A percentile compares a stretch with the other conserved stretches of the same genome.
Conservation (phyloP, 2,888 invertebrate species). For the Sinohyriopsis cumingii region DNA sequence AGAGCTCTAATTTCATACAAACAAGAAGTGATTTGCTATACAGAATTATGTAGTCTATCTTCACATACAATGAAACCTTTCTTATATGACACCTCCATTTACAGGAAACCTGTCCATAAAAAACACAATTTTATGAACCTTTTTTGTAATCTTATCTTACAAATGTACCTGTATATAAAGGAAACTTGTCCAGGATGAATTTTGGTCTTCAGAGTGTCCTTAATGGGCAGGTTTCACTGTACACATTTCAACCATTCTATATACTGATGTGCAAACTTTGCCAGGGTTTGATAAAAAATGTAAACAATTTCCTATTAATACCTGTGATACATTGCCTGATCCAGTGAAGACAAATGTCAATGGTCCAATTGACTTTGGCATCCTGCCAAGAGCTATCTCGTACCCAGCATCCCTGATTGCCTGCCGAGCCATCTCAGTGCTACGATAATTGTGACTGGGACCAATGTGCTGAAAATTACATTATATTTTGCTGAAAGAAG, state of each 20-base stretch:
- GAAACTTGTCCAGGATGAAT: too few species aligned
- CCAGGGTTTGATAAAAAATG: not conserved
- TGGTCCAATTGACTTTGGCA: conserved; percentile 98
- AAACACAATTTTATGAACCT: too few species aligned
- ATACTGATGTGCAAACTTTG: not conserved
- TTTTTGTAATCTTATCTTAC: too few species aligned
- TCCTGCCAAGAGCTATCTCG: conserved; percentile 93
- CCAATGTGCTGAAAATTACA: conserved; percentile 85
- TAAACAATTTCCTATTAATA: conserved; percentile 43
- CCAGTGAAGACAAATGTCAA: conserved; percentile 98
- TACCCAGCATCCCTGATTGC: conserved; percentile 99
- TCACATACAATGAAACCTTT: too few species aligned
- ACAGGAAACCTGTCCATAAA: too few species aligned
- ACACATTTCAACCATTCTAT: not conserved
- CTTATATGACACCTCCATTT: too few species aligned
- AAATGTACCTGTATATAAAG: too few species aligned
- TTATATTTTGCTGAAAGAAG: not conserved
- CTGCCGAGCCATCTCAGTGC: conserved; percentile 97
- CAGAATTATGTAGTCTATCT: too few species aligned
- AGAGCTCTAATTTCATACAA: too few species aligned
- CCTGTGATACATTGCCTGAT: conserved; percentile 95
- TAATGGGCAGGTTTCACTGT: not conserved
- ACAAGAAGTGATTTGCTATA: too few species aligned
- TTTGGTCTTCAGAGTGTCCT: too few species aligned
- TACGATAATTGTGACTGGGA: conserved; percentile 98